Base-by-base conservation (phyloP, 2,113 vertebrate genomes). In the Notarius lentiginosus region DNA sequence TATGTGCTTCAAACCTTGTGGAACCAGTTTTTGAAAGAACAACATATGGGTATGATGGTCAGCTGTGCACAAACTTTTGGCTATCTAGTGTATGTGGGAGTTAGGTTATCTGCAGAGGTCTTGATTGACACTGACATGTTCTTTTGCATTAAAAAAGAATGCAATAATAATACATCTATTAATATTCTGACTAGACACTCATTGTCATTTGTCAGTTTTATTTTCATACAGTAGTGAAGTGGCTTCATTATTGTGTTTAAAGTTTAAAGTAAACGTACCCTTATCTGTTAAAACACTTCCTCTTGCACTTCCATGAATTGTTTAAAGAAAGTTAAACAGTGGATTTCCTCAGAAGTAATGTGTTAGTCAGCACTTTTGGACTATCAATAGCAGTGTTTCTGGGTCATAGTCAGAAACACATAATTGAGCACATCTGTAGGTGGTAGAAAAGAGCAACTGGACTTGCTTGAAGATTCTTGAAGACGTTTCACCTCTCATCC, bases 291-390 rank as follows among this genome's bases (percentile, higher is more conserved):
- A 56, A 22, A 80, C 79, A 80, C 55, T 27, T 51, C 41, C 47
- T 56, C 41, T 83, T 58, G 30, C 51, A 89, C 85, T 91, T 89
- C 89, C 89, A 82, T 87, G 70, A 87, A 91, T 90, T 91, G 90
- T 91, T 89, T 75, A 10, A 88, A 47, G 51, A 11, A 51, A 27
- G 20, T 14, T 72, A 79, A 79, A 34, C 27, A 61, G 18, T 41
- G 73, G 56, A 47, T 84, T 87, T 90, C 84, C 88, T 89, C 4
- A 82, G 10, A 30, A 47, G 75, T 9, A 79, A 85, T 72, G 56
- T 68, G 58, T 9, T 55, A 27, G 79, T 60, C 47, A 66, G 47
- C 58, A 68, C 49, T 55, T 55, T 24, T 24, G 30, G 58, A 47
- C 18, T 49, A 24, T 14, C 18, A 41, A 15, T 27, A 66, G 1